A percentile compares a stretch with the other conserved stretches of the same genome.
Evolutionary conservation across 2,113 vertebrate genomes (phyloP).

Genomic region (Odontophorus gujanensis): DNA sequence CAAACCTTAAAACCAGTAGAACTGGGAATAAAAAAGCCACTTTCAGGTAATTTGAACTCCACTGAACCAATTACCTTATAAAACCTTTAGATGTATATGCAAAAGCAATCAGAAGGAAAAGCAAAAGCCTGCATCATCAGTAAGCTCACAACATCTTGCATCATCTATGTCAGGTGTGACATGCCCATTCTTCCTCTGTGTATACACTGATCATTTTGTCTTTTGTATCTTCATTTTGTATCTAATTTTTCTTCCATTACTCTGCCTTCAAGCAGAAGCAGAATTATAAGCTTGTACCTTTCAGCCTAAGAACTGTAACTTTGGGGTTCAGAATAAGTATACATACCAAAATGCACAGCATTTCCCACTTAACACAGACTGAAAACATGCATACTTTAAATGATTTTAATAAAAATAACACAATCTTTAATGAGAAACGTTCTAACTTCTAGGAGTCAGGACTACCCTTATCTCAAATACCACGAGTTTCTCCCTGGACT

Average conservation of each 20-base stretch:
- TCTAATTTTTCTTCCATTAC: background rate
- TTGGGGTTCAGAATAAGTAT: background rate
- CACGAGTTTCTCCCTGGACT: background rate
- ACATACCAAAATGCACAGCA: background rate
- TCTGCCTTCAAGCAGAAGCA: background rate
- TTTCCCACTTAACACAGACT: background rate
- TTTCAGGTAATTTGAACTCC: background rate
- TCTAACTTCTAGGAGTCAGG: background rate
- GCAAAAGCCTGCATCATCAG: background rate
- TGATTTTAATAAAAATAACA: conserved; percentile 44
- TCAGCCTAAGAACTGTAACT: background rate
- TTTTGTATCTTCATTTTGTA: background rate
- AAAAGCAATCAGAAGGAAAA: background rate
- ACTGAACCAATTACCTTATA: background rate
- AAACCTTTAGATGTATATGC: background rate
- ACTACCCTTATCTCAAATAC: background rate
- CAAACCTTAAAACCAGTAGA: background rate
- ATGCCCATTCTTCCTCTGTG: background rate
- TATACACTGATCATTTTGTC: background rate
- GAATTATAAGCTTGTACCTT: background rate
- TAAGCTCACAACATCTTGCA: background rate
- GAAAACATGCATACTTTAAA: conserved; percentile 8
- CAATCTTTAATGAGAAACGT: background rate
- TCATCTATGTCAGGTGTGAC: background rate
- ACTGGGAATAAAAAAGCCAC: background rate